These are phyloP conservation scores for Chitala chitala DNA, from an alignment of 2,113 vertebrate genomes.

Conservation along the genomic window DNA sequence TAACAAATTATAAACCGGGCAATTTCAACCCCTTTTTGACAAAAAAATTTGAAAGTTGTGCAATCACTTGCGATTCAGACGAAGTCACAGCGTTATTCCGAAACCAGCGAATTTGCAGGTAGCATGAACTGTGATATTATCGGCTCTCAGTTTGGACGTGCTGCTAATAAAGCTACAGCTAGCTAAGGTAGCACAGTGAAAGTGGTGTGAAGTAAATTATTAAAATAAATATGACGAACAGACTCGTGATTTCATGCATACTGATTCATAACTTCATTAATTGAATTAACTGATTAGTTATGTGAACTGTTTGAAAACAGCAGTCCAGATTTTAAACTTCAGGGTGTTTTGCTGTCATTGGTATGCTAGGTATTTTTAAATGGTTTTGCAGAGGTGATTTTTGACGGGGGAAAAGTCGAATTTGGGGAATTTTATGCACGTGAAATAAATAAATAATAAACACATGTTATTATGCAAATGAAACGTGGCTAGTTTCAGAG, in stretches of 20 bases:
- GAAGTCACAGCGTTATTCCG: not conserved
- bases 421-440: too few species aligned
- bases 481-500: too few species aligned
- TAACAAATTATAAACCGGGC: not conserved
- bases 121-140: not conserved
- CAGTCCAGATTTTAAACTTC: not conserved
- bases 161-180: constrained; percentile 12
- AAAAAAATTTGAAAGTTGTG: not conserved
- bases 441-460: too few species aligned
- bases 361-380: too few species aligned
- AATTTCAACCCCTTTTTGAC: not conserved
- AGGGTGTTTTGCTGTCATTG: not conserved
- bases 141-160: not conserved
- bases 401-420: too few species aligned
- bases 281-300: not conserved
- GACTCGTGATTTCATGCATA: not conserved
- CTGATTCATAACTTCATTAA: not conserved
- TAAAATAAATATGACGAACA: not conserved
- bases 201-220: not conserved
- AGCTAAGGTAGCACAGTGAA: not conserved
- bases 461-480: too few species aligned
- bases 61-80: not conserved
- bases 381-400: too few species aligned
- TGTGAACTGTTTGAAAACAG: not conserved
- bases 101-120: constrained; percentile 9